Percentiles rank a stretch among this genome's conserved stretches.
Conservation (phyloP, 2,113 vertebrate genomes). For the Myodes glareolus region DNA sequence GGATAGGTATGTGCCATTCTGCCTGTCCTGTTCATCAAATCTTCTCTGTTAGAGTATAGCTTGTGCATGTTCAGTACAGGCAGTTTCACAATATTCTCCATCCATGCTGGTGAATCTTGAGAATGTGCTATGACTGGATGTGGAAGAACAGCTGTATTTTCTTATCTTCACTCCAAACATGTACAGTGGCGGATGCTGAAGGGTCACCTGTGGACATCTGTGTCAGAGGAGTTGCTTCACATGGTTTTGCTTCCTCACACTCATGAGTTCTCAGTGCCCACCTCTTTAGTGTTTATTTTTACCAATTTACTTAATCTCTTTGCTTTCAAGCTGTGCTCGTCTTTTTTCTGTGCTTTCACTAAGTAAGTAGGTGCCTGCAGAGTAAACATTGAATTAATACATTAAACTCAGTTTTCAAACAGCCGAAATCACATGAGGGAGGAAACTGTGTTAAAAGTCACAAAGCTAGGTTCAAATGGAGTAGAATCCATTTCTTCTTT, state of each 20-base stretch:
- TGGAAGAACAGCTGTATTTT: neutral
- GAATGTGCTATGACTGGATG: neutral
- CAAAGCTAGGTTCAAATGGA: neutral
- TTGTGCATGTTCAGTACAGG: neutral
- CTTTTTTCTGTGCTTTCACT: neutral
- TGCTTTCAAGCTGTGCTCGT: conserved; percentile 37
- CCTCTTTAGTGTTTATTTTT: conserved; percentile 47
- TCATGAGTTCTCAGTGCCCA: neutral
- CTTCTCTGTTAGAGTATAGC: neutral
- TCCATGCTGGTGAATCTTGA: neutral
- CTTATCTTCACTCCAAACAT: neutral
- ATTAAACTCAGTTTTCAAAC: conserved; percentile 53
- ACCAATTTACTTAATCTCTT: neutral
- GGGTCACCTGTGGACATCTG: neutral
- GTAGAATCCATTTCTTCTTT: conserved; percentile 21
- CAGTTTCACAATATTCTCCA: neutral
- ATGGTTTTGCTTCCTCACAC: neutral
- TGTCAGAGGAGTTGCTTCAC: neutral
- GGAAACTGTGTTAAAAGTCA: conserved; percentile 10
- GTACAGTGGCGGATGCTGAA: neutral
- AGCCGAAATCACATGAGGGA: conserved; percentile 36
- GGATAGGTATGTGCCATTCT: neutral
- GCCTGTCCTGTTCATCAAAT: neutral
- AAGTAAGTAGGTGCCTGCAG: conserved; percentile 44
- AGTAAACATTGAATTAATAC: conserved; percentile 39